A percentile compares a stretch with the other conserved stretches of the same genome.
Conservation (phyloP, 2,888 invertebrate genomes). For the Watsonalla binaria region DNA sequence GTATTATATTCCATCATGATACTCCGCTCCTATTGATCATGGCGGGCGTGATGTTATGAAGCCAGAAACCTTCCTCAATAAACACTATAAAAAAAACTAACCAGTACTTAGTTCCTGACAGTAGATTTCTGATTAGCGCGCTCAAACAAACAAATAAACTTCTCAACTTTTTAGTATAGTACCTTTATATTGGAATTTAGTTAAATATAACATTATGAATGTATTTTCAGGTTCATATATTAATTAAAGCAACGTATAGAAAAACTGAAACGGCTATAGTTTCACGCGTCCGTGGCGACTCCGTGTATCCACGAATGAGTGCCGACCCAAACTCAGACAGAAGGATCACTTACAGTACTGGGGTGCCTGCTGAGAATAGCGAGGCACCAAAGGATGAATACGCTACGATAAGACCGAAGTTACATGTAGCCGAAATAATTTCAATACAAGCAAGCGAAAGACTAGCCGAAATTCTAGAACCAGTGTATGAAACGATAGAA, state of each 20-base stretch:
- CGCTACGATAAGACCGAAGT: conserved; percentile 42
- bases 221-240: conserved; percentile 55
- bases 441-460: conserved; percentile 66
- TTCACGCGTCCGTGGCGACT: conserved; percentile 53
- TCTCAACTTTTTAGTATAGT: too few species aligned
- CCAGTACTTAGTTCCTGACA: too few species aligned
- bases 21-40: too few species aligned
- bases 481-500: conserved; percentile 64
- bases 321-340: conserved; percentile 40
- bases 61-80: too few species aligned
- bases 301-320: conserved; percentile 42
- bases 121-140: too few species aligned
- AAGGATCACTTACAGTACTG: conserved; percentile 61
- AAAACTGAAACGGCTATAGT: conserved; percentile 64
- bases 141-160: too few species aligned
- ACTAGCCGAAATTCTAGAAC: conserved; percentile 65
- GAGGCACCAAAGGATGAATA: conserved; percentile 42
- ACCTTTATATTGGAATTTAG: too few species aligned
- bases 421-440: conserved; percentile 70
- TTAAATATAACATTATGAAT: not conserved
- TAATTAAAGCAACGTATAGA: conserved; percentile 63
- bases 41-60: too few species aligned
- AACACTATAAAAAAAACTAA: too few species aligned
- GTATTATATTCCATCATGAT: too few species aligned
- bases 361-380: conserved; percentile 34